phyloP scores from a whole-genome alignment of 2,888 invertebrate species.

The Chymomyza amoena region DNA sequence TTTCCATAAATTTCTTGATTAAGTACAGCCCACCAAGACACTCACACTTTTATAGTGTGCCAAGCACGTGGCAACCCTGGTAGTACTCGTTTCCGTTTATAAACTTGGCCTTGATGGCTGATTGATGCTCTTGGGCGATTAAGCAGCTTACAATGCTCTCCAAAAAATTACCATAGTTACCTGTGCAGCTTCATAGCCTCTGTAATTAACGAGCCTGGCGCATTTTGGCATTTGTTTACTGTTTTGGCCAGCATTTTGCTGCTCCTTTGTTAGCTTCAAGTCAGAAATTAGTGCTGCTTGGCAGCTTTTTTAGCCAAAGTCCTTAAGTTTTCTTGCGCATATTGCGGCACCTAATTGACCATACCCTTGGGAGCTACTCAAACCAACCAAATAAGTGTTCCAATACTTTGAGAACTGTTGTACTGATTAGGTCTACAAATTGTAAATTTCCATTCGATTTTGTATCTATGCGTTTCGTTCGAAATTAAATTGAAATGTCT shows the following conservation, averaged over 20 bases:
- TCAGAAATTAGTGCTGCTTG: no score
- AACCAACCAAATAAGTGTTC: neutral
- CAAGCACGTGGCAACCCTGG: neutral
- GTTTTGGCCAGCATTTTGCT: neutral
- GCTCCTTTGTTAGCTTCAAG: neutral
- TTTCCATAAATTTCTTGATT: constrained; percentile 11
- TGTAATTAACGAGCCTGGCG: neutral
- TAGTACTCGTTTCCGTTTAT: neutral
- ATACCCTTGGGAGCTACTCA: neutral
- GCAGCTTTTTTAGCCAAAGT: neutral
- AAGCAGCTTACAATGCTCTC: constrained; percentile 7
- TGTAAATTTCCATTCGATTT: no score
- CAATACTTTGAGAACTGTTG: neutral
- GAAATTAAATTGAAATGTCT: neutral
- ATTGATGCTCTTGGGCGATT: constrained; percentile 21
- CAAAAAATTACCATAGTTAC: neutral
- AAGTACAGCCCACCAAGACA: neutral
- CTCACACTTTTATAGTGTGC: neutral
- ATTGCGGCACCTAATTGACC: neutral
- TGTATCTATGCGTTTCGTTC: no score
- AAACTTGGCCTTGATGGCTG: neutral
- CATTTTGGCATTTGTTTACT: neutral
- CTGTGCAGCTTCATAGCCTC: neutral
- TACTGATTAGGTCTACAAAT: neutral
- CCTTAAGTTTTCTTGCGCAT: neutral